A percentile compares a stretch with the other conserved stretches of the same genome.
phyloP scores from a whole-genome alignment of 1,140 invertebrate genomes.

The Listronotus bonariensis region DNA sequence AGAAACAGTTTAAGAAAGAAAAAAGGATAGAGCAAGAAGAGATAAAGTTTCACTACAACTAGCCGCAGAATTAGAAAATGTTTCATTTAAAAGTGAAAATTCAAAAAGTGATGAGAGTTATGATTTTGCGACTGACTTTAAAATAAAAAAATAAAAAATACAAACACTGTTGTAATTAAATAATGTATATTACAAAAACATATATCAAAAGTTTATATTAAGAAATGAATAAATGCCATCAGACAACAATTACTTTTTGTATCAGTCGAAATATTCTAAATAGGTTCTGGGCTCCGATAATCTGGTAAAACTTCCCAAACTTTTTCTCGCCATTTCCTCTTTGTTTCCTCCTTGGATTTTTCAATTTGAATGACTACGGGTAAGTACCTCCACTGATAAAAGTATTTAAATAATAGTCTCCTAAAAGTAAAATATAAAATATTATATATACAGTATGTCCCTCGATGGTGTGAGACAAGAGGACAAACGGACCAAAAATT shows the following conservation, averaged over 20 bases:
- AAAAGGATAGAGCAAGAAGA: conserved; percentile 46
- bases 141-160: conserved; percentile 30
- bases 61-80: conserved; percentile 46
- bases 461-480: background rate
- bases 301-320: conserved; percentile 69
- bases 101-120: conserved; percentile 48
- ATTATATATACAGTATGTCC: conserved; percentile 51
- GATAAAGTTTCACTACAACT: conserved; percentile 49
- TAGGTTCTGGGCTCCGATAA: conserved; percentile 57
- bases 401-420: conserved; percentile 63
- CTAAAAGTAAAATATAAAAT: conserved; percentile 51
- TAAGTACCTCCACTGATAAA: conserved; percentile 66
- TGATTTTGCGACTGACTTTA: conserved; percentile 50
- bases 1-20: conserved; percentile 58
- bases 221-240: too few relatives aligned
- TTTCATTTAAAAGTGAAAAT: conserved; percentile 37
- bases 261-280: too few relatives aligned
- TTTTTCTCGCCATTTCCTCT: conserved; percentile 67
- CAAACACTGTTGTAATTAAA: too few relatives aligned
- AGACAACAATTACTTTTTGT: too few relatives aligned
- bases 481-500: too few relatives aligned
- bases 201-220: too few relatives aligned
- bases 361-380: conserved; percentile 64
- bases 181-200: too few relatives aligned
- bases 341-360: conserved; percentile 66